A percentile compares a stretch with the other conserved stretches of the same genome.
phyloP scores from a whole-genome alignment of 2,797 vertebrate species.

The Halcyon chelicuti region DNA sequence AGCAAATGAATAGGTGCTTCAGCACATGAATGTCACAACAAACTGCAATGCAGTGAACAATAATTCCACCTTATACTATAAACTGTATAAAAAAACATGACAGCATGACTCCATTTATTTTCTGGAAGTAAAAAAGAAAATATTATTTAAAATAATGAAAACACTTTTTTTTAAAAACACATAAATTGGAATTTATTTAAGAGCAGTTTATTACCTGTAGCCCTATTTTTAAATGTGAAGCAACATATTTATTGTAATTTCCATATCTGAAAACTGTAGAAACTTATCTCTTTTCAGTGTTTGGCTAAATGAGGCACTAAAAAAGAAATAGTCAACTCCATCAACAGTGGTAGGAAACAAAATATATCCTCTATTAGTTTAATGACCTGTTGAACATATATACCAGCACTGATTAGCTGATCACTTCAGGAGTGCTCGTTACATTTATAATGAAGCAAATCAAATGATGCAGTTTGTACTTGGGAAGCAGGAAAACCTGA shows the following conservation, averaged over 20 bases:
- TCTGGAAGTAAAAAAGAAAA: not conserved
- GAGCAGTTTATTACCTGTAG: not conserved
- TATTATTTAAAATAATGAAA: not conserved
- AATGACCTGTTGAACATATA: slow-evolving; percentile 38
- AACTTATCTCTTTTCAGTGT: not conserved
- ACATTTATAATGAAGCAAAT: slow-evolving; percentile 47
- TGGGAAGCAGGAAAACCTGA: not conserved
- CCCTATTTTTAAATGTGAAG: slow-evolving; percentile 23
- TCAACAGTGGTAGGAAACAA: slow-evolving; percentile 36
- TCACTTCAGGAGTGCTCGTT: slow-evolving; percentile 18
- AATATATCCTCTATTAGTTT: slow-evolving; percentile 52
- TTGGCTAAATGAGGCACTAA: slow-evolving; percentile 7
- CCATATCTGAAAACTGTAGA: not conserved
- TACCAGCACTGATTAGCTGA: slow-evolving; percentile 44
- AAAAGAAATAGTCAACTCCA: not conserved
- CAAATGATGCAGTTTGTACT: not conserved
- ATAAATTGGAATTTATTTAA: not conserved
- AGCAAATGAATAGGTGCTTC: not conserved
- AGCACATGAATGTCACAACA: not conserved
- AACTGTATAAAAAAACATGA: not conserved
- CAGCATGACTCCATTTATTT: not conserved
- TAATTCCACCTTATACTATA: not conserved
- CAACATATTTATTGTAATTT: not conserved
- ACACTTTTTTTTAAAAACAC: not conserved
- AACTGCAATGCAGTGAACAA: not conserved